Evolutionary conservation across 2,888 invertebrate genomes (phyloP).

Genomic region (Xestoiulus laeticollis): DNA sequence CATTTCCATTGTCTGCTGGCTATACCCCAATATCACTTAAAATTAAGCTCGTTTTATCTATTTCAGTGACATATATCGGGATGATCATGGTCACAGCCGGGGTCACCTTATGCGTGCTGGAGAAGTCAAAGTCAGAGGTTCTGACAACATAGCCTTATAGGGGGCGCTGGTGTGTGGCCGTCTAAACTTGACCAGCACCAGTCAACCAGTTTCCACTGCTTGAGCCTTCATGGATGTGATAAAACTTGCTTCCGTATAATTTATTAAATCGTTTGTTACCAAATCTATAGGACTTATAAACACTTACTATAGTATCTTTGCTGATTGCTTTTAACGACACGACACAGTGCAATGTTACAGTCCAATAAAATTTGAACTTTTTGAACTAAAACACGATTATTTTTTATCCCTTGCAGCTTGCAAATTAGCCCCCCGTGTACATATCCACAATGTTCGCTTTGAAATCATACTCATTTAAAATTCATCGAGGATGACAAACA

Average conservation of each 20-base stretch:
- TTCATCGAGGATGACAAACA: background rate
- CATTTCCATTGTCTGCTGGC: no score
- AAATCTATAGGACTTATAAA: background rate
- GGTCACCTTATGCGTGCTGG: conserved; percentile 72
- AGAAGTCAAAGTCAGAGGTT: conserved; percentile 62
- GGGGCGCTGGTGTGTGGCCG: background rate
- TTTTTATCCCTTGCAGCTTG: background rate
- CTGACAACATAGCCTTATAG: background rate
- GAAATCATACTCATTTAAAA: background rate
- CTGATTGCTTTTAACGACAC: background rate
- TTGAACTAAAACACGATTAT: background rate
- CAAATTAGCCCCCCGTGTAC: background rate
- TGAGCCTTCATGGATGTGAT: background rate
- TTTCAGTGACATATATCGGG: conserved; percentile 71
- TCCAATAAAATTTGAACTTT: conserved; percentile 5
- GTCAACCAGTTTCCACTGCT: background rate
- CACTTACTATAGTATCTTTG: no score
- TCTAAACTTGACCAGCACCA: background rate
- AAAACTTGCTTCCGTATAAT: background rate
- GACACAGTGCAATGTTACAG: background rate
- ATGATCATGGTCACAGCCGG: conserved; percentile 71
- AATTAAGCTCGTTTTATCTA: conserved; percentile 54
- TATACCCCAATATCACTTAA: background rate
- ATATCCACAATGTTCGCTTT: background rate
- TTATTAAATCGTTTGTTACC: background rate